Evolutionary conservation across 2,888 invertebrate genomes (phyloP).

Genomic region (Rotaria magnacalcarata): DNA sequence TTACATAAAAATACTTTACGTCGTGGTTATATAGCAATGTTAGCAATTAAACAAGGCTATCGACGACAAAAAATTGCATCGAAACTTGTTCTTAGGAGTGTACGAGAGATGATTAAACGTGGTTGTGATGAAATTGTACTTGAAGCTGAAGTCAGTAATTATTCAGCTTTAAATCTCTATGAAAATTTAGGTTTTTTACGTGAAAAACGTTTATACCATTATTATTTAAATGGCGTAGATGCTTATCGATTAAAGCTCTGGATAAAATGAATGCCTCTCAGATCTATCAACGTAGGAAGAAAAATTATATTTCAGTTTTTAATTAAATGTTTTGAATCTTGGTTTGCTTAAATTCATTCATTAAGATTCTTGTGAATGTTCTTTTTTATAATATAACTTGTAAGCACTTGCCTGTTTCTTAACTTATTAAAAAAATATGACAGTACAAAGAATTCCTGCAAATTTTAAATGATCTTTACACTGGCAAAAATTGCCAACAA

Average conservation of each 20-base stretch:
- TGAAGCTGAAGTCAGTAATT: conserved; percentile 97
- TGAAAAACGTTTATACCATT: conserved; percentile 94
- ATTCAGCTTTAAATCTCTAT: conserved; percentile 87
- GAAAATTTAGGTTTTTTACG: conserved; percentile 96
- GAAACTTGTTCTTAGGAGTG: conserved; percentile 65
- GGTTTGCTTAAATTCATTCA: too few species aligned
- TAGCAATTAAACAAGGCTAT: conserved; percentile 75
- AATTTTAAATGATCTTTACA: too few species aligned
- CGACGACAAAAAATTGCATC: conserved; percentile 56
- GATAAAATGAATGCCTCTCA: conserved; percentile 18
- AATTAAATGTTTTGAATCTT: background rate
- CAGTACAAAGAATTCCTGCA: too few species aligned
- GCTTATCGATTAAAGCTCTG: conserved; percentile 66
- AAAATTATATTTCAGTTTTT: background rate
- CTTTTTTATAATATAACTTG: too few species aligned
- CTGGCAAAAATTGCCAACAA: too few species aligned
- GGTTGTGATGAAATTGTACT: conserved; percentile 77
- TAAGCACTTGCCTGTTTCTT: too few species aligned
- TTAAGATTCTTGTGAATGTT: too few species aligned
- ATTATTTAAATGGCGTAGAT: conserved; percentile 97
- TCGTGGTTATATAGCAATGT: conserved; percentile 96
- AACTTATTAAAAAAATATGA: too few species aligned
- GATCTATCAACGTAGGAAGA: background rate
- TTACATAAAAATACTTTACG: conserved; percentile 61
- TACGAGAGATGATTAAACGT: conserved; percentile 81